Conservation (phyloP, 2,797 vertebrate genomes). For the Halcyon smyrnensis region DNA sequence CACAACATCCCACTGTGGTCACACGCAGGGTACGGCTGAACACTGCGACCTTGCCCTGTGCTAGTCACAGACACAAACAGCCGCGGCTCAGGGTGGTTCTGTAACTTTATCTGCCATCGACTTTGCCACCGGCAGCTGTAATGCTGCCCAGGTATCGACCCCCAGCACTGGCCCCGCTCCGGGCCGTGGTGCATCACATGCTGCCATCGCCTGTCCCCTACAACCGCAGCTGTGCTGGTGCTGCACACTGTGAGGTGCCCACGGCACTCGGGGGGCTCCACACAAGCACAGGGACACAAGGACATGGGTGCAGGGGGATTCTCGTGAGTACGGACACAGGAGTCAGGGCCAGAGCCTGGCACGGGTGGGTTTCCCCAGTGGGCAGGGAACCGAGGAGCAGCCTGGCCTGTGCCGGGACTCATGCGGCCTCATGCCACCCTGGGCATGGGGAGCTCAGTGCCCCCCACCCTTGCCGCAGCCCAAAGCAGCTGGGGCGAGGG, state of each 20-base stretch:
- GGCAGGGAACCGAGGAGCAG: neutral
- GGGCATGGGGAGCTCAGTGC: accelerated
- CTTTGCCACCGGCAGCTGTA: neutral
- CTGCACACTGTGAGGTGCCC: neutral
- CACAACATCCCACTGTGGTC: neutral
- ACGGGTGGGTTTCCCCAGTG: neutral
- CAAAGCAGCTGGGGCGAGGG: neutral
- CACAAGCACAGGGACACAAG: neutral
- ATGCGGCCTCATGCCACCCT: accelerated
- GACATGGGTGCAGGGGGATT: accelerated
- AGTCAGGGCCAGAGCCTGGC: neutral
- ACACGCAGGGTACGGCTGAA: neutral
- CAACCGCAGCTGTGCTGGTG: neutral
- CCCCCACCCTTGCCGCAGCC: accelerated
- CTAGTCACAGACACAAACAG: neutral
- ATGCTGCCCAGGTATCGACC: neutral
- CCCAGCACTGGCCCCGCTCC: neutral
- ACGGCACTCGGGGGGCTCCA: neutral
- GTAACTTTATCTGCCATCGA: neutral
- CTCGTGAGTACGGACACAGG: accelerated
- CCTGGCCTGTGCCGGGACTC: neutral
- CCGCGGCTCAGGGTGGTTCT: neutral
- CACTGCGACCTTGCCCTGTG: neutral
- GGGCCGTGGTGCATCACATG: accelerated
- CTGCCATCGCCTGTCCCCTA: neutral